Percentiles rank a stretch among this genome's conserved stretches.
Evolutionary conservation across 2,113 vertebrate genomes (phyloP).

Genomic region (Ancistrus triradiatus): DNA sequence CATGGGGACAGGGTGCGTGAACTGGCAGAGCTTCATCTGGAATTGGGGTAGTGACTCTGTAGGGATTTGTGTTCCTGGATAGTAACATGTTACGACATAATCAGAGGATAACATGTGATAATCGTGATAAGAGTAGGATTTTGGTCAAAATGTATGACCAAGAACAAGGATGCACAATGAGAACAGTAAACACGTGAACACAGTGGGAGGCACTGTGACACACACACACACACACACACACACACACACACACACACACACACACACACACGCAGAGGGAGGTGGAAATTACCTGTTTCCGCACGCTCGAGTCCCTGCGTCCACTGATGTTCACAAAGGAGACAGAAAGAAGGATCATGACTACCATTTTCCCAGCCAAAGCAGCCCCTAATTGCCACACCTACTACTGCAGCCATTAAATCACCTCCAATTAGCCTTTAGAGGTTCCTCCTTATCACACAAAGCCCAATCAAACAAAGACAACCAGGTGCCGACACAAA

Average conservation of each 20-base stretch:
- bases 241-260: slow-evolving; percentile 33
- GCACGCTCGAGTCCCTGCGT: slow-evolving; percentile 82
- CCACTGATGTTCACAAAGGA: slow-evolving; percentile 53
- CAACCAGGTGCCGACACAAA: slow-evolving; percentile 9
- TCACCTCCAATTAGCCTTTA: slow-evolving; percentile 31
- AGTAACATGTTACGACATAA: too few relatives aligned
- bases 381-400: slow-evolving; percentile 36
- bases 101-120: too few relatives aligned
- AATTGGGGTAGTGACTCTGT: background rate
- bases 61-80: too few relatives aligned
- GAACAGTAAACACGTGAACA: too few relatives aligned
- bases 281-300: slow-evolving; percentile 87
- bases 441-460: slow-evolving; percentile 32
- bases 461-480: background rate
- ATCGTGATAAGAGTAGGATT: too few relatives aligned
- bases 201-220: background rate
- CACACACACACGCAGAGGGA: slow-evolving; percentile 34
- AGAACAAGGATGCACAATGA: too few relatives aligned
- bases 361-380: slow-evolving; percentile 51
- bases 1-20: background rate
- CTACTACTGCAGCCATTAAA: slow-evolving; percentile 19
- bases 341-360: slow-evolving; percentile 39
- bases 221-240: background rate
- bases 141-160: too few relatives aligned
- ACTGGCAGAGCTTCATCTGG: background rate